Evolutionary conservation across 2,113 vertebrate genomes (phyloP).

Genomic region (Orthonyx spaldingii): DNA sequence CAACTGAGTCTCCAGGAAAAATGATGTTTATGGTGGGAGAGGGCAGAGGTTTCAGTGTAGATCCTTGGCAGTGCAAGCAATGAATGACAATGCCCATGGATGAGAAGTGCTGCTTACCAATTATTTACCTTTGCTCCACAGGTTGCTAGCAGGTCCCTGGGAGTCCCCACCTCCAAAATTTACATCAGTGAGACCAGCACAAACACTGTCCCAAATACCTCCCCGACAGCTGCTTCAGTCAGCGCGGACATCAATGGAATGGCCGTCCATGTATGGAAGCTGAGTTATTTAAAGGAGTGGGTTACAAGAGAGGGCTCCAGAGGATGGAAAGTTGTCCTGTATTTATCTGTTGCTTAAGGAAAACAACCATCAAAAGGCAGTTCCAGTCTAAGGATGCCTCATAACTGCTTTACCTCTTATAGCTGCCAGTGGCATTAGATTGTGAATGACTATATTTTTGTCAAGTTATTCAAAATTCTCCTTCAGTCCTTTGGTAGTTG

Average conservation of each 20-base stretch:
- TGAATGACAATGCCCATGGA: not conserved
- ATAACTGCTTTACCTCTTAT: not conserved
- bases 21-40: not conserved
- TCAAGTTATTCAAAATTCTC: not conserved
- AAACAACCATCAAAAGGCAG: not conserved
- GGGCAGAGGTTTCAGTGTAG: not conserved
- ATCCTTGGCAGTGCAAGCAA: not conserved
- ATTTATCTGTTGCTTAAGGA: not conserved
- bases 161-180: slow-evolving; percentile 83
- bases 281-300: not conserved
- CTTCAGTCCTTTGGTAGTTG: not conserved
- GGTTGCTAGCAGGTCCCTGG: slow-evolving; percentile 87
- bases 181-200: slow-evolving; percentile 94
- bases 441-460: not conserved
- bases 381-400: not conserved
- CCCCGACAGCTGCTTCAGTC: slow-evolving; percentile 88
- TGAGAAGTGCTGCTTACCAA: not conserved
- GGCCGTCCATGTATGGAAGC: slow-evolving; percentile 77
- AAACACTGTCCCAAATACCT: slow-evolving; percentile 91
- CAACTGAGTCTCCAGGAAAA: not conserved
- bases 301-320: not conserved
- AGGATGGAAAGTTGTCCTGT: not conserved
- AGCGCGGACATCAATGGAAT: slow-evolving; percentile 92
- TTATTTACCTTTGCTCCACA: slow-evolving; percentile 52
- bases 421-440: not conserved